Evolutionary conservation across 2,113 vertebrate genomes (phyloP), one percentile per base, ranked within the genome.

Genomic region (Nothoprocta pentlandii): DNA sequence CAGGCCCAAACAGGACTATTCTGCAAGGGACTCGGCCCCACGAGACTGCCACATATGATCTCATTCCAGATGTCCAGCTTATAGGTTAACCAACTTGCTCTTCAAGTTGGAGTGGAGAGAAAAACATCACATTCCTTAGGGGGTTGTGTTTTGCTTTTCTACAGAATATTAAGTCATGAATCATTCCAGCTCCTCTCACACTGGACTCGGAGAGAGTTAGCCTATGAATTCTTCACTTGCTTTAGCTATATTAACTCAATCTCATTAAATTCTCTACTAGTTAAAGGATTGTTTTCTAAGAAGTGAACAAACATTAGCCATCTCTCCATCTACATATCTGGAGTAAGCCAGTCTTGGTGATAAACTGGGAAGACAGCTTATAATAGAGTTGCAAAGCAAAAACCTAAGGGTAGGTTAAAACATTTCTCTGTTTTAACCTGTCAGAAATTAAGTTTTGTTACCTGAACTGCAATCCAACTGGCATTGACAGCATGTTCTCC

Each of bases 391-490:
- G 36, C 58, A 68, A 16, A 2, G 6, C 2, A 3, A 6, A 13
- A 30, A 17, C 1, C 10, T 11, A 26, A 0, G 12, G 78, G 2
- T 10, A 9, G 0, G 20, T 32, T 59, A 59, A 7, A 44, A 56
- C 5, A 10, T 2, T 3, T 77, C 16, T 23, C 25, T 34, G 2
- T 2, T 77, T 49, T 12, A n/a, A 51, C 10, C 6, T 2, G 42
- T 19, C 9, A 6, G 21, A 9, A 47, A 36, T 7, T 0, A n/a
- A 47, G 51, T 9, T 5, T 42, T 1, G 9, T 98, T 98, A 98
- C 98, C 98, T 98, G 98, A 7, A 98, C 98, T 4, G 98, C 98
- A 15, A 98, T 98, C 98, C 98, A 98, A 51, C 98, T 98, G 96
- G 98, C 98, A 0, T 98, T 98, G 51, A 98, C 97, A 0, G 98